A percentile compares a stretch with the other conserved stretches of the same genome.
Conservation (phyloP, 2,797 vertebrate species). For the Pantherophis vulpinus region DNA sequence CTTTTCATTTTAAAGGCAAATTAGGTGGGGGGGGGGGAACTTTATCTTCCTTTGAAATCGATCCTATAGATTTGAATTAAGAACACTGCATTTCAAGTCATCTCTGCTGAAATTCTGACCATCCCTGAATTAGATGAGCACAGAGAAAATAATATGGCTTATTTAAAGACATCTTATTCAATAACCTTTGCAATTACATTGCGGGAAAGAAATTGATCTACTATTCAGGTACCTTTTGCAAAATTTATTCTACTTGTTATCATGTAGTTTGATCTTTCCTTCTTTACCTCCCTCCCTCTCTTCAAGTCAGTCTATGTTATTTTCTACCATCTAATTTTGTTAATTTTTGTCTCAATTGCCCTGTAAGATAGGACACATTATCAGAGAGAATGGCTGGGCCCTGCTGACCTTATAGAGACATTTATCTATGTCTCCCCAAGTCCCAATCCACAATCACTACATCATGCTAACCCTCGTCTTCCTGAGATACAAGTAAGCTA, state of each 20-base stretch:
- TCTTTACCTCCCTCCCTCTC: not conserved
- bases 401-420: not conserved
- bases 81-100: not conserved
- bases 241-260: not conserved
- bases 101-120: not conserved
- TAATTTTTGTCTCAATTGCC: not conserved
- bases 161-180: not conserved
- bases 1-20: not conserved
- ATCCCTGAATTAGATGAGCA: not conserved
- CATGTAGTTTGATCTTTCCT: not conserved
- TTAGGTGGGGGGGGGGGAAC: not conserved
- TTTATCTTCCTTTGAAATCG: not conserved
- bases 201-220: not conserved
- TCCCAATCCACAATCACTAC: not conserved
- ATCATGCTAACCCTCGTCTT: not conserved
- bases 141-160: not conserved
- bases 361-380: not conserved
- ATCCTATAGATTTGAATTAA: not conserved
- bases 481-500: not conserved
- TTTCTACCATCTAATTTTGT: not conserved
- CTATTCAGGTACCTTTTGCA: not conserved
- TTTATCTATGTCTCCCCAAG: not conserved
- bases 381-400: not conserved
- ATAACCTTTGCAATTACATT: not conserved
- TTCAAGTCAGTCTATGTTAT: not conserved